Percentiles rank a stretch among this genome's conserved stretches.
phyloP scores from a whole-genome alignment of 53 echinoderm and acorn worm species.

The Hippasteria phrygiana region DNA sequence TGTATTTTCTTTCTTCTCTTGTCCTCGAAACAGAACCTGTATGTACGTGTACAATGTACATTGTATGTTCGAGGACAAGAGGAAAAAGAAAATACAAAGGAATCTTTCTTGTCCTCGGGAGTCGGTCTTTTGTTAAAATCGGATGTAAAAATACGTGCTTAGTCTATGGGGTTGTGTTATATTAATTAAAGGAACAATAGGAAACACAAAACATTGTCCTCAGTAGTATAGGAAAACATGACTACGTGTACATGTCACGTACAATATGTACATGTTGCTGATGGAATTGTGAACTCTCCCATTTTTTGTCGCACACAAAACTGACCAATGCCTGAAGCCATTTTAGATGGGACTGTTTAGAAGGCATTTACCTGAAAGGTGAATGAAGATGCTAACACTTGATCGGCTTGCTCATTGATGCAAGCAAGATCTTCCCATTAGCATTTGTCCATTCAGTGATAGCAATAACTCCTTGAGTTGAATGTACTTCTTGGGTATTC shows the following conservation, averaged over 20 bases:
- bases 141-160: too few relatives aligned
- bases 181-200: too few relatives aligned
- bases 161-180: too few relatives aligned
- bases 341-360: not conserved
- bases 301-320: not conserved
- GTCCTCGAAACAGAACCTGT: too few relatives aligned
- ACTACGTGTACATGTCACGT: not conserved
- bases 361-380: not conserved
- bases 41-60: too few relatives aligned
- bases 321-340: not conserved
- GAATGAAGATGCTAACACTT: not conserved
- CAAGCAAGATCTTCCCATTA: not conserved
- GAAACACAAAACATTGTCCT: too few relatives aligned
- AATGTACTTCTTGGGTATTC: slow-evolving; percentile 17
- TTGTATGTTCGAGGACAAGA: too few relatives aligned
- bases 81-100: too few relatives aligned
- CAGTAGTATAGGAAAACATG: not conserved
- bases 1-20: too few relatives aligned
- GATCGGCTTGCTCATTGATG: not conserved
- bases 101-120: too few relatives aligned
- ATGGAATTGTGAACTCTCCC: not conserved
- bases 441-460: slow-evolving; percentile 1
- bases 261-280: not conserved
- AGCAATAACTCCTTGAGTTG: slow-evolving; percentile 14
- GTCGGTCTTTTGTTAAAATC: too few relatives aligned